phyloP scores from a whole-genome alignment of 2,888 invertebrate species.

The Halictus quadricinctus region DNA sequence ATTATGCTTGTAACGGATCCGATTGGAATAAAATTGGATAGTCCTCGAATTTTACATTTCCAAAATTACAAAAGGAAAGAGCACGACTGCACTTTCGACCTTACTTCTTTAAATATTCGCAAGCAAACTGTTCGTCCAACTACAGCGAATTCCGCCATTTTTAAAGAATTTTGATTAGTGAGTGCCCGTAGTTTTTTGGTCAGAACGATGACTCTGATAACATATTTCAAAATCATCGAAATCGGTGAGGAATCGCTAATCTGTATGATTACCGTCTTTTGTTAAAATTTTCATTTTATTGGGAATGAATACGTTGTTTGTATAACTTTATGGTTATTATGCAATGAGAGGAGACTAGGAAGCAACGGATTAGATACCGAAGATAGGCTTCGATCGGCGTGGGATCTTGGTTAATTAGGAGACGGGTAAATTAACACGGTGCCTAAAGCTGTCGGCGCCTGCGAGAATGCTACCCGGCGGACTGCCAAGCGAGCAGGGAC shows the following conservation, averaged over 20 bases:
- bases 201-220: not conserved
- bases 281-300: no score
- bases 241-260: no score
- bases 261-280: not conserved
- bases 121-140: no score
- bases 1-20: no score
- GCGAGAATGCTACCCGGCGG: slow-evolving; percentile 52
- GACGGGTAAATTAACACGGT: slow-evolving; percentile 6
- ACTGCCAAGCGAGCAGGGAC: slow-evolving; percentile 33
- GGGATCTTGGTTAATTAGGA: slow-evolving; percentile 19
- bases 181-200: no score
- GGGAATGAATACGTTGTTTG: not conserved
- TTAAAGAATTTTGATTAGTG: no score
- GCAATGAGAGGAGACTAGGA: slow-evolving; percentile 28
- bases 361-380: slow-evolving; percentile 15
- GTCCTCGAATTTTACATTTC: not conserved
- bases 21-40: no score
- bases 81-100: no score
- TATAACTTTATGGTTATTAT: not conserved
- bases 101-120: no score
- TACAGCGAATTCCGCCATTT: no score
- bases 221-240: no score
- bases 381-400: not conserved
- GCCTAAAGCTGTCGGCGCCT: slow-evolving; percentile 53
- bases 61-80: not conserved